Conservation (phyloP, 2,797 vertebrate species). For the Lophius americanus region DNA sequence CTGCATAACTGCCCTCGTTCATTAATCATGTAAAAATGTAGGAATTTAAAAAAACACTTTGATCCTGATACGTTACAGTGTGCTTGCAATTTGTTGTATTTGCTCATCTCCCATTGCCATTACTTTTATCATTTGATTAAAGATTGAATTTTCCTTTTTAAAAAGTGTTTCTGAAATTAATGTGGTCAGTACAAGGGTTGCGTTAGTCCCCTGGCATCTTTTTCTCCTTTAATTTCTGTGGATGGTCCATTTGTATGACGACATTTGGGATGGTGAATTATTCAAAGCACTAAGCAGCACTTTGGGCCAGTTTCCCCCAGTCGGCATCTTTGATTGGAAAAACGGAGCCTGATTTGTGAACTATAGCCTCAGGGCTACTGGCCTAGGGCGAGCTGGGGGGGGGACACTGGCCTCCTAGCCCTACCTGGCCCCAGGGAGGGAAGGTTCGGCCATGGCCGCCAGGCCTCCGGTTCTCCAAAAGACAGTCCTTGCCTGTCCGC, state of each 20-base stretch:
- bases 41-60: conserved; percentile 69
- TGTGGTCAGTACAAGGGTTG: conserved; percentile 48
- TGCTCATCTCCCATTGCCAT: conserved; percentile 50
- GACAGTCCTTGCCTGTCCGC: conserved; percentile 53
- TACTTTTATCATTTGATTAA: conserved; percentile 70
- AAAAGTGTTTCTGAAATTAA: conserved; percentile 53
- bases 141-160: conserved; percentile 76
- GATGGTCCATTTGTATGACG: conserved; percentile 65
- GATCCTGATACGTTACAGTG: conserved; percentile 59
- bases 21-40: conserved; percentile 77
- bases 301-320: conserved; percentile 74
- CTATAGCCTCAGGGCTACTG: conserved; percentile 80
- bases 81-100: conserved; percentile 57
- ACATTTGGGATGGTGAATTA: conserved; percentile 81
- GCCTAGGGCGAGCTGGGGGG: conserved; percentile 73
- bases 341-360: conserved; percentile 81
- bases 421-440: conserved; percentile 65
- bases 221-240: conserved; percentile 39
- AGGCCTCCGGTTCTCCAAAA: conserved; percentile 66
- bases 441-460: conserved; percentile 62
- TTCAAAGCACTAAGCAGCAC: conserved; percentile 82
- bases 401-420: conserved; percentile 69
- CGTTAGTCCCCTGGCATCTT: conserved; percentile 32
- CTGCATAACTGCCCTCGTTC: conserved; percentile 66
- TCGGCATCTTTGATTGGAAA: conserved; percentile 82